Evolutionary conservation across 2,888 invertebrate species (phyloP), one percentile per base, ranked within the genome.

Genomic region (Euclidia mi): DNA sequence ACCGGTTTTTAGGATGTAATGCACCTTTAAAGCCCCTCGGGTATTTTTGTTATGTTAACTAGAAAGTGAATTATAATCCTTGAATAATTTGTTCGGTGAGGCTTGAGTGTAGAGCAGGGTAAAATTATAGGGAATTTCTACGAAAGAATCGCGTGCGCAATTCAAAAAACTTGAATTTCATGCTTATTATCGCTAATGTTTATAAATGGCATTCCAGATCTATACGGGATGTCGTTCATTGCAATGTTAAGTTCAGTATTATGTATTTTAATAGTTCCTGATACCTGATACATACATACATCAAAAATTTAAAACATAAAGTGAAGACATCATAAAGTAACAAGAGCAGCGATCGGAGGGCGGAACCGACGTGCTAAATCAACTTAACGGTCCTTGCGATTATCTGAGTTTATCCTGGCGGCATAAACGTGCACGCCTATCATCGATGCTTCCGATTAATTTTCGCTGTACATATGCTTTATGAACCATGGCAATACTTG

Each of bases 361-460:
- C 82, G 84, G 80, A 79, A 79, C 81, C 76, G 70, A 71, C 80
- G 79, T 73, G 78, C 81, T 90, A 82, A 85, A 88, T 87, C 85
- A 87, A 84, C 72, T 72, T 88, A 87, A 84, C 89, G 88, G 85
- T 84, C 70, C 55, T 65, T 45, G 67, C 73, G 81, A 84, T 85
- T 86, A 88, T 87, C 84, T 82, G 69, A 81, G 85, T 86, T 90
- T 88, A 90, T 89, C 88, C 84, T 87, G 85, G 86, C 86, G 81
- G 88, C 81, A 81, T 82, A 81, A 85, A 81, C 84, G 79, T 82
- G 84, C 74, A 75, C 78, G 79, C 81, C 84, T 80, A 86, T 89
- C 85, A 89, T 84, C 86, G 82, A 85, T 84, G 85, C 84, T 87
- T 85, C 85, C 82, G 87, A 90, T 91, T 87, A 89, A 90, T 90